These are phyloP conservation scores for Tetragnatha versicolor DNA, from an alignment of 1,140 invertebrate genomes.

Conservation along the genomic window DNA sequence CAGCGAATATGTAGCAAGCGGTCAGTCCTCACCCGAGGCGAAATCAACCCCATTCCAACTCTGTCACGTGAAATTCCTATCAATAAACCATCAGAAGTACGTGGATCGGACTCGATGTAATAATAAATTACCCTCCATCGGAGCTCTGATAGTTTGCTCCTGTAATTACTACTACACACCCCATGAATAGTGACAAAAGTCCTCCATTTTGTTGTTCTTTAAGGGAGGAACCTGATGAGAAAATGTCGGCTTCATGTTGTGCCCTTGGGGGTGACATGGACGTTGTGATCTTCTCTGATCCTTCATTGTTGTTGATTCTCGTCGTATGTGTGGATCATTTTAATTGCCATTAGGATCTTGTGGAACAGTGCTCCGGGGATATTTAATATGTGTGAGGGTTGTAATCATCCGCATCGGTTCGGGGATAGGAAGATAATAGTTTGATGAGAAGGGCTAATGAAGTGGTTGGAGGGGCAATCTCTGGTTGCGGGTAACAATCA, in stretches of 20 bases:
- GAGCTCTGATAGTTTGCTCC: neutral
- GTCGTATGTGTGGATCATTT: too few relatives aligned
- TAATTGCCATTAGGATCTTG: too few relatives aligned
- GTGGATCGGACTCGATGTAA: constrained; percentile 12
- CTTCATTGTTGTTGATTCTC: too few relatives aligned
- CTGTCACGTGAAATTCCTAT: constrained; percentile 19
- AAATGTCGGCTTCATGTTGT: neutral
- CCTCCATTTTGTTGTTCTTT: neutral
- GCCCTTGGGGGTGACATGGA: too few relatives aligned
- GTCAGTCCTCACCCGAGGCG: neutral
- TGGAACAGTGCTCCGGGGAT: too few relatives aligned
- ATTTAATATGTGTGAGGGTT: too few relatives aligned
- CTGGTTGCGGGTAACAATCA: too few relatives aligned
- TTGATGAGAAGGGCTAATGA: too few relatives aligned
- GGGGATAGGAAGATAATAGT: too few relatives aligned
- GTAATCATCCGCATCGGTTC: too few relatives aligned
- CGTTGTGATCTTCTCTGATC: too few relatives aligned
- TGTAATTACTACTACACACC: neutral
- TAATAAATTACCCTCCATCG: constrained; percentile 1
- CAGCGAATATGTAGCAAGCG: neutral
- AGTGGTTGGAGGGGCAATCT: too few relatives aligned
- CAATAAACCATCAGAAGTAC: constrained; percentile 20
- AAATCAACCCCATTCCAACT: constrained; percentile 1
- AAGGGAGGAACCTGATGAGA: neutral
- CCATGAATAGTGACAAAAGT: neutral